A percentile compares a stretch with the other conserved stretches of the same genome.
Evolutionary conservation across 2,113 vertebrate species (phyloP).

Genomic region (Pterophyllum scalare): DNA sequence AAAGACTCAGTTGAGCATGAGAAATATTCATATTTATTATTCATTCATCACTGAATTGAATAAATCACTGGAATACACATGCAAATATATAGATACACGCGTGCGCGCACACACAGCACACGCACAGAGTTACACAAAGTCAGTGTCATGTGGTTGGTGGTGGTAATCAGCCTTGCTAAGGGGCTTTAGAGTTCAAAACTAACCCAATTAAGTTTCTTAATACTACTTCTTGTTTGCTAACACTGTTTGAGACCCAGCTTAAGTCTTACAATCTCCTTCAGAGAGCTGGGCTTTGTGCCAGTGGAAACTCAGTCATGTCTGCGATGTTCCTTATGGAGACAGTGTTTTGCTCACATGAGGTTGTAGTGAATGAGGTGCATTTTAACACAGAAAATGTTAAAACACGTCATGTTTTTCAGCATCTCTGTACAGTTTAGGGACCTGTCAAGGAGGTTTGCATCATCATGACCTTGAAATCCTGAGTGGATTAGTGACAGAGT

Average conservation of each 20-base stretch:
- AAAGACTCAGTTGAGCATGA: not conserved
- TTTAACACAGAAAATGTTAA: not conserved
- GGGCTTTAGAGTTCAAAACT: slow-evolving; percentile 52
- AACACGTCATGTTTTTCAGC: slow-evolving; percentile 11
- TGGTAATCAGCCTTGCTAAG: slow-evolving; percentile 22
- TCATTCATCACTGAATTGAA: not conserved
- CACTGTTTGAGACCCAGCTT: slow-evolving; percentile 40
- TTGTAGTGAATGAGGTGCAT: not conserved
- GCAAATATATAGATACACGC: not conserved
- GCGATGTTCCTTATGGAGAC: not conserved
- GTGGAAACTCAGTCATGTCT: not conserved
- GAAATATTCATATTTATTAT: not conserved
- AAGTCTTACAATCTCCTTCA: slow-evolving; percentile 30
- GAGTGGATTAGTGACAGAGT: slow-evolving; percentile 47
- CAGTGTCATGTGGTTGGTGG: slow-evolving; percentile 26
- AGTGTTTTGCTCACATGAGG: not conserved
- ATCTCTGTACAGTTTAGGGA: slow-evolving; percentile 16
- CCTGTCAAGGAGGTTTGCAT: slow-evolving; percentile 23
- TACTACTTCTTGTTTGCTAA: slow-evolving; percentile 60
- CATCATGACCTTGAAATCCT: slow-evolving; percentile 40
- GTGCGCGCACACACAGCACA: not conserved
- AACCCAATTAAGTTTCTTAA: slow-evolving; percentile 57
- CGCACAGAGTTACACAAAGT: not conserved
- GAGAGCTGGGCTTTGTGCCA: slow-evolving; percentile 9
- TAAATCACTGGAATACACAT: not conserved